Conservation (phyloP, 2,888 invertebrate species). For the Priocnemis perturbator region DNA sequence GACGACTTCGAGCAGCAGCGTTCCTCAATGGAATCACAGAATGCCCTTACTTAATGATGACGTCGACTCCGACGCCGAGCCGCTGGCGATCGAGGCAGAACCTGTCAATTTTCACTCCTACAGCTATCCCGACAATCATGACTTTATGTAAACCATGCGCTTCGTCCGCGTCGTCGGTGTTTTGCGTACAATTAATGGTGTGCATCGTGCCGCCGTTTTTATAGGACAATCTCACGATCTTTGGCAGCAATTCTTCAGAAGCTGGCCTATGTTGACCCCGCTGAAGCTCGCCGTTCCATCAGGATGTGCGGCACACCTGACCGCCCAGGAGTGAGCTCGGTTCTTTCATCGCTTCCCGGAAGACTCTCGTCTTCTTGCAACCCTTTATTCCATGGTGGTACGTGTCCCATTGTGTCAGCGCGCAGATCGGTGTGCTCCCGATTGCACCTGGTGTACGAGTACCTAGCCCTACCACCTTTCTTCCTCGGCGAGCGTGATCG, state of each 20-base stretch:
- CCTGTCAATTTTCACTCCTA: too few relatives aligned
- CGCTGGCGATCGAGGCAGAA: too few relatives aligned
- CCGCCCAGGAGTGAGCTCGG: conserved; percentile 43
- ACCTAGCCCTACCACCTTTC: conserved; percentile 16
- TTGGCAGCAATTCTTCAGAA: conserved; percentile 24
- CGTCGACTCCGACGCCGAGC: too few relatives aligned
- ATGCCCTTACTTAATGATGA: too few relatives aligned
- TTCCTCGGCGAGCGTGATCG: conserved; percentile 35
- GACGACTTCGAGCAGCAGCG: neutral
- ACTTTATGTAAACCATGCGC: too few relatives aligned
- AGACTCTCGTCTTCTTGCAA: conserved; percentile 61
- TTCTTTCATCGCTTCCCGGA: conserved; percentile 67
- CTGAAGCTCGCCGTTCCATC: conserved; percentile 42
- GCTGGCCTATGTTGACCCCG: conserved; percentile 34
- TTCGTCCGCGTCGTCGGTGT: too few relatives aligned
- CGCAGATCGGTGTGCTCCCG: conserved; percentile 36
- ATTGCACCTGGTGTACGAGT: conserved; percentile 51
- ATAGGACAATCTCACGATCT: conserved; percentile 8
- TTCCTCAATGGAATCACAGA: too few relatives aligned
- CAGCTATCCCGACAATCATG: too few relatives aligned
- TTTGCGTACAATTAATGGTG: too few relatives aligned
- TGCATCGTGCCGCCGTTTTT: neutral
- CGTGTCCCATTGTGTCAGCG: conserved; percentile 60
- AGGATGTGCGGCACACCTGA: conserved; percentile 50
- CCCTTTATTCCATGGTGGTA: conserved; percentile 58